phyloP scores from a whole-genome alignment of 2,113 vertebrate species.

The Stegostoma tigrinum region DNA sequence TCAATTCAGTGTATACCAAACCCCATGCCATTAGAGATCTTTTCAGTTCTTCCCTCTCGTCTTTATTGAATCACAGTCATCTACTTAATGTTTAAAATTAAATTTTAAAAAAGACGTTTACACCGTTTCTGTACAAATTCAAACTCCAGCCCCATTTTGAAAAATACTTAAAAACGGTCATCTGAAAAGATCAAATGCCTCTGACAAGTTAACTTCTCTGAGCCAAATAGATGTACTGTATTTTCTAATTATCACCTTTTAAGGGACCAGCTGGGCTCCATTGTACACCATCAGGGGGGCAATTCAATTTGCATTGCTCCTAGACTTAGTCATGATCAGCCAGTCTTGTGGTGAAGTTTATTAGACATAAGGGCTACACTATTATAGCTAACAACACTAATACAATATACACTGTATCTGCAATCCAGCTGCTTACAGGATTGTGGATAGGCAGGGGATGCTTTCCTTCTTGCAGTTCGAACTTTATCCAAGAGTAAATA shows the following conservation, averaged over 20 bases:
- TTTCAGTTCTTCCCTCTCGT: background rate
- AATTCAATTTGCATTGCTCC: constrained; percentile 98
- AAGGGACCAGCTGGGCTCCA: constrained; percentile 97
- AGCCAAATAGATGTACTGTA: constrained; percentile 68
- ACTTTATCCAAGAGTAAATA: constrained; percentile 45
- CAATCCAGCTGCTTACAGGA: constrained; percentile 54
- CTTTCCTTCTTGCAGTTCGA: constrained; percentile 50
- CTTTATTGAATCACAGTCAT: background rate
- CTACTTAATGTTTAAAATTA: background rate
- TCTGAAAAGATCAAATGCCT: constrained; percentile 49
- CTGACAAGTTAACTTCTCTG: constrained; percentile 55
- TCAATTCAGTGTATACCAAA: constrained; percentile 4
- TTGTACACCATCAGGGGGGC: constrained; percentile 93
- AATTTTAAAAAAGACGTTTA: background rate
- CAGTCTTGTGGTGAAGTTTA: constrained; percentile 93
- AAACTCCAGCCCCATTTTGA: background rate
- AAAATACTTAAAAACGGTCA: constrained; percentile 15
- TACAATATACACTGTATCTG: constrained; percentile 62
- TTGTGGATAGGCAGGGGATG: constrained; percentile 47
- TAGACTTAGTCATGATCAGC: constrained; percentile 93
- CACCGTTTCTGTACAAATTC: background rate
- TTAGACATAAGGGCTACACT: constrained; percentile 72
- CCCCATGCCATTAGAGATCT: constrained; percentile 18
- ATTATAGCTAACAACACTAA: constrained; percentile 60
- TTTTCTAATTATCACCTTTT: constrained; percentile 99